These are phyloP conservation scores for Bucorvus abyssinicus DNA, from an alignment of 2,797 vertebrate genomes.

Conservation along the genomic window DNA sequence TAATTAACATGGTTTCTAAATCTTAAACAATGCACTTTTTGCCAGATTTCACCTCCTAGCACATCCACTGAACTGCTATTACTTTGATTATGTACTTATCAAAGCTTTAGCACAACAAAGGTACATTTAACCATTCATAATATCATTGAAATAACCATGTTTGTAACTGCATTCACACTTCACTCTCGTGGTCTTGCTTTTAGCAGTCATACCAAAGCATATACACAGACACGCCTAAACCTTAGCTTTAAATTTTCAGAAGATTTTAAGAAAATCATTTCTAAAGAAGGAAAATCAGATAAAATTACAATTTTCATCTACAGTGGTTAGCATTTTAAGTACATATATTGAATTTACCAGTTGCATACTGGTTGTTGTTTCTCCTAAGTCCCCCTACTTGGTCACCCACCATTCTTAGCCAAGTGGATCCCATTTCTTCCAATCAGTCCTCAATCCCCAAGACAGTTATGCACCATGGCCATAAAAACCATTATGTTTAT, in stretches of 20 bases:
- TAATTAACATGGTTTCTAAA: not conserved
- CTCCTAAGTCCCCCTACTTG: not conserved
- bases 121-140: not conserved
- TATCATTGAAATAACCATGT: not conserved
- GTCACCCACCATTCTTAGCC: not conserved
- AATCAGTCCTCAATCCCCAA: not conserved
- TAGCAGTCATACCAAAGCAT: not conserved
- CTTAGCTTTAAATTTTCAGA: not conserved
- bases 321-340: not conserved
- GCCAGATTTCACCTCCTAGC: not conserved
- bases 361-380: not conserved
- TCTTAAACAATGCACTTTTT: not conserved
- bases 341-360: not conserved
- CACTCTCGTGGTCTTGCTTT: not conserved
- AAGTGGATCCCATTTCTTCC: not conserved
- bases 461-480: not conserved
- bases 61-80: not conserved
- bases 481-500: not conserved
- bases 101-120: not conserved
- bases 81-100: not conserved
- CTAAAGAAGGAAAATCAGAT: not conserved
- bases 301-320: not conserved
- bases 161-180: not conserved
- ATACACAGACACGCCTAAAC: not conserved
- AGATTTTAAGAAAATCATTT: not conserved